phyloP scores from a whole-genome alignment of 2,113 vertebrate species.

The Oryzias melastigma region DNA sequence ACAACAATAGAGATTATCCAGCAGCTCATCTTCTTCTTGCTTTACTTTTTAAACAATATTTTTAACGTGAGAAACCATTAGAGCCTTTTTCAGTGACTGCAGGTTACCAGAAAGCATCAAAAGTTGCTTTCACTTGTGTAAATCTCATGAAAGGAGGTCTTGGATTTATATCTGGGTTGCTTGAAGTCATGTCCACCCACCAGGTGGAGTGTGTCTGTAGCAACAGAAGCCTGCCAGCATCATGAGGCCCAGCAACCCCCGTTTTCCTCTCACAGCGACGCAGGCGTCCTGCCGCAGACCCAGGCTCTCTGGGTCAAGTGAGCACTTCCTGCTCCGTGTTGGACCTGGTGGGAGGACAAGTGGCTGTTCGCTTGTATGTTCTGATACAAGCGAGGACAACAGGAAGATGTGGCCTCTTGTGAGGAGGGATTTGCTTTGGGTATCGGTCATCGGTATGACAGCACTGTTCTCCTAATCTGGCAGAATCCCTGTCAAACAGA shows the following conservation, averaged over 20 bases:
- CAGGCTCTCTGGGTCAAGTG: slow-evolving; percentile 43
- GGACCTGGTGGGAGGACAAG: slow-evolving; percentile 25
- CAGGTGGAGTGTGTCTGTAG: slow-evolving; percentile 56
- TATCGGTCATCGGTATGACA: too few relatives aligned
- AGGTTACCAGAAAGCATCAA: too few relatives aligned
- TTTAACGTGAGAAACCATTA: too few relatives aligned
- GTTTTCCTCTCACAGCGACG: slow-evolving; percentile 27
- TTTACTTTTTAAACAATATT: too few relatives aligned
- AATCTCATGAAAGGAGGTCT: background rate
- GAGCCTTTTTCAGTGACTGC: too few relatives aligned
- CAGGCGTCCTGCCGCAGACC: slow-evolving; percentile 19
- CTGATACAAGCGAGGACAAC: slow-evolving; percentile 23
- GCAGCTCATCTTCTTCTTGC: too few relatives aligned
- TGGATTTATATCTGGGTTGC: background rate
- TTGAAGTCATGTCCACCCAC: background rate
- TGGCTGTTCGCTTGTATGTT: slow-evolving; percentile 35
- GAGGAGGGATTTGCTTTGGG: too few relatives aligned
- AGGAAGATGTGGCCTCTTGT: too few relatives aligned
- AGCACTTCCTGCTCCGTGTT: slow-evolving; percentile 42
- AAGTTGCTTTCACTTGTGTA: background rate
- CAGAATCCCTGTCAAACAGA: too few relatives aligned
- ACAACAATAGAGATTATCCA: too few relatives aligned
- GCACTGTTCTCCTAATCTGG: too few relatives aligned
- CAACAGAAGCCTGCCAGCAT: slow-evolving; percentile 56
- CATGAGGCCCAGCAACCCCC: slow-evolving; percentile 22